Conservation (phyloP, 1,140 invertebrate species). For the Scaptomyza pallida region DNA sequence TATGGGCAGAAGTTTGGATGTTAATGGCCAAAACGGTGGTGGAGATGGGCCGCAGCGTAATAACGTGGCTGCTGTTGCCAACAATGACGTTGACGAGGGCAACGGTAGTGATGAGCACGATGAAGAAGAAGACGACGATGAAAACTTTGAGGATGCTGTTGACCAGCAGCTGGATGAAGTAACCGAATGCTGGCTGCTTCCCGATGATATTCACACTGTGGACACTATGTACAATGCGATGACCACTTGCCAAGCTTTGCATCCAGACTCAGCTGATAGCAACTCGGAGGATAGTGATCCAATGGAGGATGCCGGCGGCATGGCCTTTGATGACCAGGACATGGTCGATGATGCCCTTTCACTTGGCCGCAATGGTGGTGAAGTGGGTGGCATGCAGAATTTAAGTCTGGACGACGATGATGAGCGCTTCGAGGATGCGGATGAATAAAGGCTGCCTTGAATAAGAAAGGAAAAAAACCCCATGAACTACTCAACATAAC, state of each 20-base stretch:
- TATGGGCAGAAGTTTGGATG: slow-evolving; percentile 41
- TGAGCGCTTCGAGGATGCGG: slow-evolving; percentile 79
- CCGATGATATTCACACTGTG: slow-evolving; percentile 71
- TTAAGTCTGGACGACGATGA: slow-evolving; percentile 75
- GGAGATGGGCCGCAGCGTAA: slow-evolving; percentile 26
- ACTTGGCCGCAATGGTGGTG: slow-evolving; percentile 59
- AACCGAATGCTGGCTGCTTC: slow-evolving; percentile 79
- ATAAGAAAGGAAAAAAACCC: slow-evolving; percentile 7
- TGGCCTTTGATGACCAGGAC: slow-evolving; percentile 62
- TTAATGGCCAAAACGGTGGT: slow-evolving; percentile 58
- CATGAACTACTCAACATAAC: slow-evolving; percentile 36
- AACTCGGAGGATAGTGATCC: slow-evolving; percentile 76
- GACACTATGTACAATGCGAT: slow-evolving; percentile 78
- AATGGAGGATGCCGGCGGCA: slow-evolving; percentile 66
- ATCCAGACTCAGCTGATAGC: slow-evolving; percentile 80
- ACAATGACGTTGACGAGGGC: slow-evolving; percentile 59
- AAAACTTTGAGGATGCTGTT: slow-evolving; percentile 70
- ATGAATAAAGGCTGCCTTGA: slow-evolving; percentile 58
- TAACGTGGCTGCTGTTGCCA: slow-evolving; percentile 19
- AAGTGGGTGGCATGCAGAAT: slow-evolving; percentile 68
- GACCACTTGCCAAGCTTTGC: slow-evolving; percentile 78
- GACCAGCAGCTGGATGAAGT: slow-evolving; percentile 67
- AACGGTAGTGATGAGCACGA: slow-evolving; percentile 59
- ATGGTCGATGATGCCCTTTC: slow-evolving; percentile 63
- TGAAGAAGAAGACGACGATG: slow-evolving; percentile 66